Evolutionary conservation across 1,140 invertebrate species (phyloP).

Genomic region (Drosophila varians): DNA sequence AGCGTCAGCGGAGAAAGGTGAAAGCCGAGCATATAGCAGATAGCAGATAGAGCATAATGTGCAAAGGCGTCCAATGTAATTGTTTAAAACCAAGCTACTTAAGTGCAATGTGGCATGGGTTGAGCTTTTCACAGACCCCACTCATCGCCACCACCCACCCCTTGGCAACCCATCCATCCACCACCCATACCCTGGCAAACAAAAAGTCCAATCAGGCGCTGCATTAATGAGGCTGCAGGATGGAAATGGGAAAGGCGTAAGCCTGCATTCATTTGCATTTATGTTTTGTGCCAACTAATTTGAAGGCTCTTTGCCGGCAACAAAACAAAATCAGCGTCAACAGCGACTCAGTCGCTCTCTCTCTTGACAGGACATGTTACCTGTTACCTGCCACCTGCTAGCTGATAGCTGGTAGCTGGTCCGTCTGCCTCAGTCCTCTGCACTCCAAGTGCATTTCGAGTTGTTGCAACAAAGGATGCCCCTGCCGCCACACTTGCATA

Average conservation of each 20-base stretch:
- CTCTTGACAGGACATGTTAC: conserved; percentile 52
- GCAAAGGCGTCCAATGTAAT: conserved; percentile 78
- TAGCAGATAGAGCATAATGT: conserved; percentile 59
- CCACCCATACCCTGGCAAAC: conserved; percentile 42
- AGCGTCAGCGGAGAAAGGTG: conserved; percentile 4
- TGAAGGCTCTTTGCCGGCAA: conserved; percentile 62
- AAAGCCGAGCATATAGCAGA: conserved; percentile 28
- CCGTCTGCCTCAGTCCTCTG: conserved; percentile 1
- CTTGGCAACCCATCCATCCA: not conserved
- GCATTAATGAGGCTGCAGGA: conserved; percentile 65
- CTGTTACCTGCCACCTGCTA: conserved; percentile 4
- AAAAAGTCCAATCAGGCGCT: conserved; percentile 78
- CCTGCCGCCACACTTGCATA: conserved; percentile 59
- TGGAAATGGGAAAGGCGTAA: not conserved
- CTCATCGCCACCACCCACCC: not conserved
- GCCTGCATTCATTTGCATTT: conserved; percentile 77
- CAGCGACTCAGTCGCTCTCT: too few relatives aligned
- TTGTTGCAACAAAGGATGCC: conserved; percentile 54
- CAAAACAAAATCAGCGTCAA: conserved; percentile 77
- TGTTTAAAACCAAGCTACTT: conserved; percentile 78
- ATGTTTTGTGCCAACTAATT: conserved; percentile 81
- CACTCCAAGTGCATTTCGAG: conserved; percentile 68
- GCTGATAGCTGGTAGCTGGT: not conserved
- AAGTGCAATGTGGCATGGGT: conserved; percentile 53
- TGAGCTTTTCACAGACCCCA: not conserved